A percentile compares a stretch with the other conserved stretches of the same genome.
Conservation (phyloP, 2,113 vertebrate genomes). For the Piliocolobus tephrosceles region DNA sequence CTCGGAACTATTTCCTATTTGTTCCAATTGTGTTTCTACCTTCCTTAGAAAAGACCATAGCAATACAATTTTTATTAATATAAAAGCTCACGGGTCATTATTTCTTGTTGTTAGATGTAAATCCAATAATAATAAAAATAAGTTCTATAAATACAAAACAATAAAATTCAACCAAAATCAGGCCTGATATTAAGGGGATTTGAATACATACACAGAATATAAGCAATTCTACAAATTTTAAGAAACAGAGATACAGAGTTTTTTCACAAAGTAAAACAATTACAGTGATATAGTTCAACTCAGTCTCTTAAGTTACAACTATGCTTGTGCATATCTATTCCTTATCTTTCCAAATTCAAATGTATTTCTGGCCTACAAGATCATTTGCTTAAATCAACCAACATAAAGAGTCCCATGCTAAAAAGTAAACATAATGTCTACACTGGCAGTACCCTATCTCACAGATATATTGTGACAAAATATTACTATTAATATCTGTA, state of each 20-base stretch:
- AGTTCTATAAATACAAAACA: neutral
- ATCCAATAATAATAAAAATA: conserved; percentile 2
- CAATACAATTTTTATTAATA: neutral
- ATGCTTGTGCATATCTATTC: neutral
- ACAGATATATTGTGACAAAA: neutral
- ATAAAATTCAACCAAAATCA: neutral
- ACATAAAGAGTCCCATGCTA: accelerated
- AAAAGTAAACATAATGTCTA: neutral
- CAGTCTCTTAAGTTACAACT: neutral
- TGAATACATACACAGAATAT: neutral
- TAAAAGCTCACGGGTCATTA: neutral
- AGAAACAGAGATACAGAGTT: neutral
- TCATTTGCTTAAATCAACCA: neutral
- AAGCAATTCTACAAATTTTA: neutral
- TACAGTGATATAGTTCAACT: neutral
- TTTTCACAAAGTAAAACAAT: neutral
- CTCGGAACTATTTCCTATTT: neutral
- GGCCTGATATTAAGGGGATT: neutral
- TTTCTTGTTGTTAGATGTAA: neutral
- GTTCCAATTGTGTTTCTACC: neutral
- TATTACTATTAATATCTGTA: neutral
- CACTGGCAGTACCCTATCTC: neutral
- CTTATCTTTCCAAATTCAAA: neutral
- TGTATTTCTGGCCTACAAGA: neutral
- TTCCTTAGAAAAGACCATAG: neutral